These are phyloP conservation scores for Arremon aurantiirostris DNA, from an alignment of 2,797 vertebrate species.

Conservation along the genomic window DNA sequence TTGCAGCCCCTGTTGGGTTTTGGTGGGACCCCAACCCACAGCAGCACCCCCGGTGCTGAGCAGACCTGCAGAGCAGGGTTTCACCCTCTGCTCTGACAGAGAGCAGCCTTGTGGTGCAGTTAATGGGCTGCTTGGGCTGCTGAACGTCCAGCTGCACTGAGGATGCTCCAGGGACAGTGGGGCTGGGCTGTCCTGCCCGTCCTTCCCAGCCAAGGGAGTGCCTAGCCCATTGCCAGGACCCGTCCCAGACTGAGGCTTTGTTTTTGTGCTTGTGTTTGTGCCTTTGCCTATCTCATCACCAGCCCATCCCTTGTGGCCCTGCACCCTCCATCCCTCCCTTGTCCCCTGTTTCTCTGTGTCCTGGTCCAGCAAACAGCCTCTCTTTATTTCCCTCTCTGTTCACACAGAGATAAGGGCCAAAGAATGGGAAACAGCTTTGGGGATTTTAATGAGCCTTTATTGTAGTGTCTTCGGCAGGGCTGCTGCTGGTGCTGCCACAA, in stretches of 20 bases:
- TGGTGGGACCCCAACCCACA: accelerated
- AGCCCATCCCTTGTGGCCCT: not conserved
- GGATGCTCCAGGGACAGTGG: accelerated
- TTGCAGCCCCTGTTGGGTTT: not conserved
- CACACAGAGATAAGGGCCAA: conserved; percentile 61
- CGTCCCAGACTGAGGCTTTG: not conserved
- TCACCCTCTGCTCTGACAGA: not conserved
- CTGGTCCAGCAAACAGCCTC: not conserved
- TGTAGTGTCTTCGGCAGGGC: conserved; percentile 16
- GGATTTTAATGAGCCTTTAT: conserved; percentile 60
- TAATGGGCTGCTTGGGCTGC: accelerated
- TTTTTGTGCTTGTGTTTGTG: not conserved
- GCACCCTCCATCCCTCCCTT: not conserved
- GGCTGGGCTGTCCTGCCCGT: not conserved
- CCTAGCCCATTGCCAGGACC: not conserved
- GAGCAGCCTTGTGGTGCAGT: not conserved
- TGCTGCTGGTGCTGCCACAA: not conserved
- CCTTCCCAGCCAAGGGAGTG: not conserved
- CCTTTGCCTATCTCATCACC: not conserved
- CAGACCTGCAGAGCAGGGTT: accelerated
- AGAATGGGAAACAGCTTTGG: conserved; percentile 43
- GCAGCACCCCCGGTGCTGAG: not conserved
- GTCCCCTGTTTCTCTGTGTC: not conserved
- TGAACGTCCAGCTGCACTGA: accelerated
- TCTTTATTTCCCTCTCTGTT: conserved; percentile 33